These are phyloP conservation scores for Brachyalestes nurse DNA, from an alignment of 2,797 vertebrate species.

Conservation along the genomic window DNA sequence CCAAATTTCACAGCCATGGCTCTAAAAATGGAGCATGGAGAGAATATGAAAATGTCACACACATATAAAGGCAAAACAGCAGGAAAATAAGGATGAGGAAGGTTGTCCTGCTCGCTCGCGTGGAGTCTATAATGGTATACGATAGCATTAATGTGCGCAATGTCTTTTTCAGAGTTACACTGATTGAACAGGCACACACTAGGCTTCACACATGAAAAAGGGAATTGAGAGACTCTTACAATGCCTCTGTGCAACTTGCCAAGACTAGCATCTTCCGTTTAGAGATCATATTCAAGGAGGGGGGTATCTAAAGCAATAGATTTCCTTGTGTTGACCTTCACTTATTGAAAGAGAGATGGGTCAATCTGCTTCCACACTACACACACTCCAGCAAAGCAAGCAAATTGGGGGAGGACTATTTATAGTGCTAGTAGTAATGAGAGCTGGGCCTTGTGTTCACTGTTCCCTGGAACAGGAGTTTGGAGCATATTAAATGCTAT, in stretches of 20 bases:
- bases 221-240: not conserved
- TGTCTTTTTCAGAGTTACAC: conserved; percentile 29
- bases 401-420: not conserved
- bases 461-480: not conserved
- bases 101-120: not conserved
- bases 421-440: not conserved
- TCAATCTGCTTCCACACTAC: not conserved
- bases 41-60: not conserved
- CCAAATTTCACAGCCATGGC: not conserved
- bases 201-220: not conserved
- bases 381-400: not conserved
- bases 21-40: not conserved
- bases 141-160: conserved; percentile 24
- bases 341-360: not conserved
- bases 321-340: not conserved
- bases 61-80: not conserved
- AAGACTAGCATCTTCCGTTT: not conserved
- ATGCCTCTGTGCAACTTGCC: not conserved
- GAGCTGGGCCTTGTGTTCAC: not conserved
- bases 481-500: not conserved
- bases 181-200: not conserved
- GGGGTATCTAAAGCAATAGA: too few species aligned
- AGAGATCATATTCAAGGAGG: not conserved
- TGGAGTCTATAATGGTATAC: not conserved
- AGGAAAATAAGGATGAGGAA: not conserved